Evolutionary conservation across 2,113 vertebrate species (phyloP), one percentile per base, ranked within the genome.

Genomic region (Heterochromis multidens): DNA sequence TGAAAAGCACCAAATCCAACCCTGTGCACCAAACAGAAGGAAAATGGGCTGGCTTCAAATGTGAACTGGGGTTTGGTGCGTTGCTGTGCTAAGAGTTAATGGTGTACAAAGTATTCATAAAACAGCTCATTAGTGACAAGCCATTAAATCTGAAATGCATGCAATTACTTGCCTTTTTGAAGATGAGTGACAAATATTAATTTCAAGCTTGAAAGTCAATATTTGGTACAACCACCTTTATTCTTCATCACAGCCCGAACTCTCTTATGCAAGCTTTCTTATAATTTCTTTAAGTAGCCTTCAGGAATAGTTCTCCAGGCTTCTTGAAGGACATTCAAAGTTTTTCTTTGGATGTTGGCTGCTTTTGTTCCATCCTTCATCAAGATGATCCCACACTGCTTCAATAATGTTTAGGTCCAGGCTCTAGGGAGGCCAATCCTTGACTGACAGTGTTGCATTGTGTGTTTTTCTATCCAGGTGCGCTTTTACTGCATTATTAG

Each of bases 331-430:
- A 12, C 62, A 2, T 65, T 65, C 21, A 23, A 65, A 37, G 33
- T 40, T 14, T 33, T 65, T 65, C 21, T 65, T 65, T 16, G 33
- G 2, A 40, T 0, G 1, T 65, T 40, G 14, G 21, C 12, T 0
- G 62, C 33, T 65, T 65, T 65, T 40, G 0, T 23, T 40, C 21
- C 0, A 0, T 65, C 62, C 40, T 35, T 35, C 7, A 2, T 35
- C 7, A 7, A 7, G 33, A 35, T 35, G 23, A 65, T 0, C 37
- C n/a, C 33, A 65, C n/a, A 65, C 1, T 40, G 62, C 62, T 65
- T 65, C 12, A 40, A n/a, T n/a, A n/a, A n/a, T n/a, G n/a, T n/a
- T n/a, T n/a, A n/a, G n/a, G n/a, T n/a, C n/a, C n/a, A n/a, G n/a
- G n/a, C n/a, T n/a, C n/a, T n/a, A n/a, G n/a, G n/a, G n/a, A n/a